phyloP scores from a whole-genome alignment of 2,888 invertebrate species.

The Vesta saturnalis region DNA sequence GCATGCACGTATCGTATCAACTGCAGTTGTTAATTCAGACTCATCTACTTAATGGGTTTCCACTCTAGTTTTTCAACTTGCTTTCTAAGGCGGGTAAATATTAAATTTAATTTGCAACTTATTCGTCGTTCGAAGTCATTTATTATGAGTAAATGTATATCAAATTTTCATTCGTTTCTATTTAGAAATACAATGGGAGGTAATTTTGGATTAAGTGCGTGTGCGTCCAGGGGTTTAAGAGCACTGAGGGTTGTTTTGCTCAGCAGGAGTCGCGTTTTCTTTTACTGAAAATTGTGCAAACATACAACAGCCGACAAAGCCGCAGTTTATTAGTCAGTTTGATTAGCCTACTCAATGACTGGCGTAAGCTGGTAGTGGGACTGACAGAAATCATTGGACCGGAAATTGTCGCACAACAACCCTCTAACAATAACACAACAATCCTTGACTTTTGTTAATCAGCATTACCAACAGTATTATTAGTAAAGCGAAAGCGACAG shows the following conservation, averaged over 20 bases:
- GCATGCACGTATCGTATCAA: constrained; percentile 38
- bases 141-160: too few species aligned
- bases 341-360: constrained; percentile 48
- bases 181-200: constrained; percentile 50
- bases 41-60: constrained; percentile 48
- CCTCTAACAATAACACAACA: constrained; percentile 26
- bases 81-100: constrained; percentile 35
- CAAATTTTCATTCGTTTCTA: constrained; percentile 55
- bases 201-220: constrained; percentile 50
- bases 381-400: constrained; percentile 52
- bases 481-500: constrained; percentile 42
- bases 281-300: constrained; percentile 45
- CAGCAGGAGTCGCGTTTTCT: constrained; percentile 46
- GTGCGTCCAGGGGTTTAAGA: constrained; percentile 21
- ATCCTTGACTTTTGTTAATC: constrained; percentile 31
- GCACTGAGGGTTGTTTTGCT: constrained; percentile 39
- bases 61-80: constrained; percentile 41
- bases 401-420: constrained; percentile 44
- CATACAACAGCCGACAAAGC: constrained; percentile 52
- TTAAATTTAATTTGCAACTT: constrained; percentile 42
- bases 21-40: constrained; percentile 45
- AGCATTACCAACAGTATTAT: constrained; percentile 25
- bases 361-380: constrained; percentile 50
- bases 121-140: constrained; percentile 36
- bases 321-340: constrained; percentile 46